Evolutionary conservation across 2,797 vertebrate genomes (phyloP).

Genomic region (Hirundo rustica): DNA sequence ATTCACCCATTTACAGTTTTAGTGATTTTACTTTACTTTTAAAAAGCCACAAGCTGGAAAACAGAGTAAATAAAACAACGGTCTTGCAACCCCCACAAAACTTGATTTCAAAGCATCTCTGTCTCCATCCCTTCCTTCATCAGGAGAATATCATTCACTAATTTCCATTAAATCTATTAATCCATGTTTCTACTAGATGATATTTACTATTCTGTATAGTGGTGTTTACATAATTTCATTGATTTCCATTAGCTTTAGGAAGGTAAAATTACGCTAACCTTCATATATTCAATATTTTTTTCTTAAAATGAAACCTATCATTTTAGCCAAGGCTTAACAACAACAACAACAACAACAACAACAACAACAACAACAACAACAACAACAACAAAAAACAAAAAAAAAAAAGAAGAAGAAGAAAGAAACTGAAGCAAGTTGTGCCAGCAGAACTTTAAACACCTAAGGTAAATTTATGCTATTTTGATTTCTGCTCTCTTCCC

Average conservation of each 20-base stretch:
- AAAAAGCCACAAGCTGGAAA: background rate
- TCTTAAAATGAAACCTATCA: background rate
- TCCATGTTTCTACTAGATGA: background rate
- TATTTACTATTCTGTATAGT: background rate
- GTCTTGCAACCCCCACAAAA: background rate
- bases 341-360: too few species aligned
- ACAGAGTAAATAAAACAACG: background rate
- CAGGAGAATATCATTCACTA: background rate
- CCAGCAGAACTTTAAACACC: background rate
- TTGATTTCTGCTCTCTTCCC: background rate
- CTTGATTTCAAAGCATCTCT: background rate
- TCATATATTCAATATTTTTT: background rate
- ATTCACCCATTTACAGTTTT: background rate
- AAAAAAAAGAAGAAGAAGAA: background rate
- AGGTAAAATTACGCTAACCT: background rate
- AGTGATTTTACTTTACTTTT: background rate
- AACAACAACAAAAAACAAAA: too few species aligned
- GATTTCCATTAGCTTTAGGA: background rate
- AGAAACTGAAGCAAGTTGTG: background rate
- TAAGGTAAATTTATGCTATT: background rate
- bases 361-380: too few species aligned
- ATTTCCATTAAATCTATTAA: background rate
- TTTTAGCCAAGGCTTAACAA: background rate
- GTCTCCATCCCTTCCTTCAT: background rate
- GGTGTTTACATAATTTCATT: background rate